phyloP scores from a whole-genome alignment of 2,113 vertebrate species.

The Mustela lutreola region DNA sequence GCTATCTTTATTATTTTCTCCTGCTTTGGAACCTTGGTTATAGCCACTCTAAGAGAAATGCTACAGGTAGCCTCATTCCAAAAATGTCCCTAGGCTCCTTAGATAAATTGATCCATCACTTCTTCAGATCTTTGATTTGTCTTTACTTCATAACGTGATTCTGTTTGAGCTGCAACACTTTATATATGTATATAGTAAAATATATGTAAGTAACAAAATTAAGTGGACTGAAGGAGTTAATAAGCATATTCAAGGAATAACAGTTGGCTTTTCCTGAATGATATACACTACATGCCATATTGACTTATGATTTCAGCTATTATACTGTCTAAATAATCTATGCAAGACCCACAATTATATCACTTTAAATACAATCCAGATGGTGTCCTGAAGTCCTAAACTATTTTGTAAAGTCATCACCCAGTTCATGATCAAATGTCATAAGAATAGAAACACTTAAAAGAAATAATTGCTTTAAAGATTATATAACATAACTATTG shows the following conservation, averaged over 20 bases:
- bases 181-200: neutral
- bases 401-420: neutral
- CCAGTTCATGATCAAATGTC: neutral
- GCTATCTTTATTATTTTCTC: neutral
- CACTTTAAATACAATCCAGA: constrained; percentile 18
- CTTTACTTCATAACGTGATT: neutral
- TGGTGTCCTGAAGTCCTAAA: neutral
- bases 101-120: neutral
- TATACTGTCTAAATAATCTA: neutral
- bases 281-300: neutral
- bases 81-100: fast-evolving
- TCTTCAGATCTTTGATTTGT: neutral
- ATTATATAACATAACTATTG: neutral
- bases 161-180: neutral
- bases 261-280: neutral
- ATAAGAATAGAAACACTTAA: neutral
- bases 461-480: neutral
- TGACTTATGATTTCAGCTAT: neutral
- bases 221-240: neutral
- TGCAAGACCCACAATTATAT: neutral
- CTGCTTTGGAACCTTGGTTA: neutral
- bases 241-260: neutral
- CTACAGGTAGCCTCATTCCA: neutral
- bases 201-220: neutral
- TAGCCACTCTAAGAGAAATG: neutral